Evolutionary conservation across 1,140 invertebrate genomes (phyloP), one percentile per base, ranked within the genome.

Genomic region (Papilio glaucus): DNA sequence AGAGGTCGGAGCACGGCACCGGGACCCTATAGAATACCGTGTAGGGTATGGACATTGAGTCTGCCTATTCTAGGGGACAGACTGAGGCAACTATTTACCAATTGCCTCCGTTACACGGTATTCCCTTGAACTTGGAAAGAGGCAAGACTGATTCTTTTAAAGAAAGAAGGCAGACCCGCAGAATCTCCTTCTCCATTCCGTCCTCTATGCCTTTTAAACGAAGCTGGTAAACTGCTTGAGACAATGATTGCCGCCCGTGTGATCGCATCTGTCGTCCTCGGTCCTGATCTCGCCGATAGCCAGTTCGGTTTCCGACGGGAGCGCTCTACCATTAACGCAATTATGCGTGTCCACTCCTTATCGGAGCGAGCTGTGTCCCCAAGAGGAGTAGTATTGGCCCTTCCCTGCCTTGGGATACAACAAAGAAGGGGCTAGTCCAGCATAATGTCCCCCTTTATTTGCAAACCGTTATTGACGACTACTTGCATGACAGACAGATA

Each of bases 121-220:
- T 75, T 73, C 37, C 71, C 74, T 4, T 37, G 38, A 7, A 9
- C 21, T 0, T 73, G 63, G 73, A 78, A 72, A 4, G 33, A 62
- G 13, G 71, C 42, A 0, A 63, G 29, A 1, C 33, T 78, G n/a
- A n/a, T n/a, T 0, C 10, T 83, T 3, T 38, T 39, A 1, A 85
- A 81, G n/a, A n/a, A n/a, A n/a, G 72, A 29, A 60, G 12, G 74
- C 74, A 1, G 72, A 71, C 26, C 24, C 70, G 13, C 63, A 42
- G 21, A 71, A 71, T 67, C 69, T 5, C 72, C 81, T 9, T n/a
- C n/a, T n/a, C 73, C 80, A 1, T 88, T 82, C 69, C 70, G 88
- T 39, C 87, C 87, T 1, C 61, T 89, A 4, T 84, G 82, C 60
- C 73, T 90, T 39, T 65, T 89, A 15, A 24, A 73, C 21, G 74